These are phyloP conservation scores for Shargacucullia verbasci DNA, from an alignment of 2,888 invertebrate species.

Conservation along the genomic window DNA sequence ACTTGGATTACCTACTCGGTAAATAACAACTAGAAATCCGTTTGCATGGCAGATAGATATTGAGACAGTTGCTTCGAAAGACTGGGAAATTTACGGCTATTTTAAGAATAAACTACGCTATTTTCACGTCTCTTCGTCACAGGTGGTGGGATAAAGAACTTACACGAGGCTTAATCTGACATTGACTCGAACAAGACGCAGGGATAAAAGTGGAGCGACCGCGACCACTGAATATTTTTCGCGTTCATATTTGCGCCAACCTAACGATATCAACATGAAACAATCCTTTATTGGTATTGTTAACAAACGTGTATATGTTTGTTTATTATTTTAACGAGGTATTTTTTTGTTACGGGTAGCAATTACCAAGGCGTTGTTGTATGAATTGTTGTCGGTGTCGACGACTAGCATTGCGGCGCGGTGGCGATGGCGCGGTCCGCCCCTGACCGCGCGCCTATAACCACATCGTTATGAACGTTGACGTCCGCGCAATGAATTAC, in stretches of 20 bases:
- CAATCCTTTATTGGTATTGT: conserved; percentile 40
- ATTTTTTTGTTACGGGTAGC: conserved; percentile 29
- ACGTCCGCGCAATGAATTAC: conserved; percentile 25
- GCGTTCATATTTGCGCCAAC: conserved; percentile 39
- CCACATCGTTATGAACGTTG: conserved; percentile 51
- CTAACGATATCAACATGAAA: conserved; percentile 42
- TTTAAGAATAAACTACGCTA: conserved; percentile 58
- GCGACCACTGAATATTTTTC: conserved; percentile 33
- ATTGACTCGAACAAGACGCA: conserved; percentile 64
- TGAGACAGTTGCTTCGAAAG: conserved; percentile 17
- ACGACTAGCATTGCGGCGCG: conserved; percentile 12
- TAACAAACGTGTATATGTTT: conserved; percentile 33
- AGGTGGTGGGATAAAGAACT: conserved; percentile 72
- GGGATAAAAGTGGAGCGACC: conserved; percentile 53
- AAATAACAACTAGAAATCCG: conserved; percentile 25
- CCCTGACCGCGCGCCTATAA: conserved; percentile 19
- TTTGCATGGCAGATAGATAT: conserved; percentile 26
- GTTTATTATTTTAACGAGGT: conserved; percentile 43
- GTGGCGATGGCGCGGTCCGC: conserved; percentile 5
- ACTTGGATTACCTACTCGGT: neutral
- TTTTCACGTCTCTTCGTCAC: conserved; percentile 61
- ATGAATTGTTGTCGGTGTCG: conserved; percentile 30
- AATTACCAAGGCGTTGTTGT: conserved; percentile 52
- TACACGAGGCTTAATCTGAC: conserved; percentile 70
- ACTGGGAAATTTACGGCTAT: conserved; percentile 45